phyloP scores from a whole-genome alignment of 2,888 invertebrate species.

The Folsomia candida region DNA sequence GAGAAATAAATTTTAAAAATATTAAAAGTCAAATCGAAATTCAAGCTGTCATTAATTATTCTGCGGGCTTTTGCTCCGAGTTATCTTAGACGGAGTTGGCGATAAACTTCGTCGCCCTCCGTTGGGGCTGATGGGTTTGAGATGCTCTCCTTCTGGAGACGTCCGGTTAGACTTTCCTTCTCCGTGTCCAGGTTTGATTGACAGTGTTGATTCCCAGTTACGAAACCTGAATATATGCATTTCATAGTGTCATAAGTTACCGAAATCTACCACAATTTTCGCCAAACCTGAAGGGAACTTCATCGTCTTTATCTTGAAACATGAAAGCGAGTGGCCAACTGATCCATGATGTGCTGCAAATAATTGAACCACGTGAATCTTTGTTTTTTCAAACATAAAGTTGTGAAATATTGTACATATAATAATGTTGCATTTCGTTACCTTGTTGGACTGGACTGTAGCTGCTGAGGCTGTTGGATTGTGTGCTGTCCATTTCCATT shows the following conservation, averaged over 20 bases:
- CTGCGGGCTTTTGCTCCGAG: too few relatives aligned
- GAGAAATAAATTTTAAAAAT: too few relatives aligned
- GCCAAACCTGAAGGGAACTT: constrained; percentile 73
- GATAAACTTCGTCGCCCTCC: constrained; percentile 30
- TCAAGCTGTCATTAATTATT: too few relatives aligned
- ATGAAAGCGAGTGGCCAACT: constrained; percentile 88
- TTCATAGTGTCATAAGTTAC: not conserved
- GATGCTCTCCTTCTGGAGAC: constrained; percentile 39
- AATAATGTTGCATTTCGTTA: not conserved
- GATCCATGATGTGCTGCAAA: constrained; percentile 76
- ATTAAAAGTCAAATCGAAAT: too few relatives aligned
- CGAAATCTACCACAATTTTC: not conserved
- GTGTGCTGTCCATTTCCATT: not conserved
- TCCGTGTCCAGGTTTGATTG: constrained; percentile 40
- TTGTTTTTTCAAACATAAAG: too few relatives aligned
- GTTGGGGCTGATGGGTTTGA: constrained; percentile 41
- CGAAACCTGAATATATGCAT: constrained; percentile 33
- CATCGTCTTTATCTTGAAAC: constrained; percentile 71
- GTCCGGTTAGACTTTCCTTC: constrained; percentile 33
- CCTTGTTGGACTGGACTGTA: not conserved
- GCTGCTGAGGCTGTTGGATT: not conserved
- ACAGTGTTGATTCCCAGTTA: constrained; percentile 48
- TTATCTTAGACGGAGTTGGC: too few relatives aligned
- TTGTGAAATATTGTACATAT: constrained; percentile 2
- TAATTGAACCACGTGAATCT: too few relatives aligned